Base-by-base conservation (phyloP, 2,888 invertebrate genomes). In the Gandaritis pyraliata region DNA sequence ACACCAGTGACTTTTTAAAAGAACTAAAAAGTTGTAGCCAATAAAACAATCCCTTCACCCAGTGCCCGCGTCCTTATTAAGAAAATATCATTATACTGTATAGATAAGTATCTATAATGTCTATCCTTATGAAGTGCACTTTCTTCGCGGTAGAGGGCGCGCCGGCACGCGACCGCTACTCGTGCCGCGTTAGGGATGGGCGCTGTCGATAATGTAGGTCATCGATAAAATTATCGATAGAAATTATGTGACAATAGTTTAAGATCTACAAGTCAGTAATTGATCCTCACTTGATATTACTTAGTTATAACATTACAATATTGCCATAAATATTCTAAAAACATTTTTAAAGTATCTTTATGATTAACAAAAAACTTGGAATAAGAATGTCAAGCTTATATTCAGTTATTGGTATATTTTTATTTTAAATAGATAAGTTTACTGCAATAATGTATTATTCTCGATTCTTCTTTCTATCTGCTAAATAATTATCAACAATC, bases 81-180 rank as follows among this genome's bases (percentile, higher is more conserved):
- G 70, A 68, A 64, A 68, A 68, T 72, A 72, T 70, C 69, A 71
- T 70, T 71, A 72, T 59, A 71, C 59, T 61, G 63, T 60, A 61
- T 57, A 64, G 71, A 70, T 73, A 68, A 46, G 50, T 59, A 71
- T 73, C 71, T 64, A 65, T 71, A 65, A 68, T 67, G 66, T 62
- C 60, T 72, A 65, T 68, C 69, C 66, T 53, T 70, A 66, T 66
- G 65, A 61, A 60, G 66, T 65, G 68, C 80, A 85, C 87, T 88
- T 87, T 87, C 86, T 81, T 81, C 79, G 74, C 72, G 71, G 72
- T 68, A 76, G 83, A 78, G 82, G 83, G 85, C 82, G 82, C 83
- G 83, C 81, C 75, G 87, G 87, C 90, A 89, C 90, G 90, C 90
- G 90, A 88, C 90, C 84, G 83, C 86, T 85, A 85, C 86, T 86